Evolutionary conservation across 1,140 invertebrate genomes (phyloP).

Genomic region (Eueides isabella): DNA sequence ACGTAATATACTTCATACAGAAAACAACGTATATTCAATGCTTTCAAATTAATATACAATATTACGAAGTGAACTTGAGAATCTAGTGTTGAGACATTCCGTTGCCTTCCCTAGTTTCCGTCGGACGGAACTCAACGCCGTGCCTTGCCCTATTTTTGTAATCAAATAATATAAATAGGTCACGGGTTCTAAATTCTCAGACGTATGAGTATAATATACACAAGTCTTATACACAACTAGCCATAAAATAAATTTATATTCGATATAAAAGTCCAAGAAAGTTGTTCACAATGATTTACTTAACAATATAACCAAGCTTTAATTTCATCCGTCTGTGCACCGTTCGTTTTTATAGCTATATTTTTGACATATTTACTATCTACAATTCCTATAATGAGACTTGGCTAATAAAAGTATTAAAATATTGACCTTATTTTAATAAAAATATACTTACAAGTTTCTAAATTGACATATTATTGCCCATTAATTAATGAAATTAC

Average conservation of each 20-base stretch:
- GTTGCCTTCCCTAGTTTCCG: too few relatives aligned
- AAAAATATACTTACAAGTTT: neutral
- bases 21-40: too few relatives aligned
- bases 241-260: conserved; percentile 30
- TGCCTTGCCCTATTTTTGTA: too few relatives aligned
- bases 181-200: neutral
- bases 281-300: conserved; percentile 31
- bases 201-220: neutral
- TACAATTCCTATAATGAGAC: neutral
- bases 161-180: too few relatives aligned
- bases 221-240: neutral
- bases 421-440: neutral
- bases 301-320: conserved; percentile 7
- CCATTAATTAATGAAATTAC: neutral
- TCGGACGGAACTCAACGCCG: too few relatives aligned
- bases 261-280: conserved; percentile 31
- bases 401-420: neutral
- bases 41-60: too few relatives aligned
- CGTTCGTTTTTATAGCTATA: conserved; percentile 20
- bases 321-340: neutral
- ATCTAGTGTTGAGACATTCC: too few relatives aligned
- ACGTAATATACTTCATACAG: too few relatives aligned
- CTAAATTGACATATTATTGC: neutral
- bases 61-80: too few relatives aligned
- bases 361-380: conserved; percentile 23